Evolutionary conservation across 1,140 invertebrate genomes (phyloP).

Genomic region (Coenobita brevimanus): DNA sequence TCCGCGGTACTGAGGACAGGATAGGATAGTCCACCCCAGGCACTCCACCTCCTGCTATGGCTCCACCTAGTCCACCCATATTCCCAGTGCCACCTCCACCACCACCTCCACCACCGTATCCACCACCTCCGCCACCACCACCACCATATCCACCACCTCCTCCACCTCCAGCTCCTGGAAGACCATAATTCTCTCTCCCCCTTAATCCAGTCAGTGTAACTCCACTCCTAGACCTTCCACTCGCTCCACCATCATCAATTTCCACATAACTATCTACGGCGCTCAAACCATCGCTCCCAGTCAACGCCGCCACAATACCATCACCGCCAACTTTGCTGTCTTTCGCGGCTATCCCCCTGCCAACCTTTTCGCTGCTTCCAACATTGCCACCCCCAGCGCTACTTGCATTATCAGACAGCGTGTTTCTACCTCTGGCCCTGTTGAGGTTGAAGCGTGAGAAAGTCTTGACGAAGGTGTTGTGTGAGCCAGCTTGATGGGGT

Average conservation of each 20-base stretch:
- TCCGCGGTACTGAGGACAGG: neutral
- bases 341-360: no score
- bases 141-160: neutral
- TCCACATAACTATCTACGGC: no score
- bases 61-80: neutral
- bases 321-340: no score
- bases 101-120: neutral
- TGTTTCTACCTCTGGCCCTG: no score
- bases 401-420: no score
- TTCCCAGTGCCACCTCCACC: neutral
- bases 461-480: neutral
- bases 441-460: no score
- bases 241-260: neutral
- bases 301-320: no score
- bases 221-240: neutral
- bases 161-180: neutral
- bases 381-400: no score
- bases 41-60: neutral
- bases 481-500: neutral
- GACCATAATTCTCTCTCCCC: neutral
- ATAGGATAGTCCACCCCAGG: slow-evolving; percentile 24
- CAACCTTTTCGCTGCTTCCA: no score
- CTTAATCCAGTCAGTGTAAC: no score
- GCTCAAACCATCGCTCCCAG: no score
- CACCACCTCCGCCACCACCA: neutral